These are phyloP conservation scores for Daboia siamensis DNA, from an alignment of 2,113 vertebrate species.

Conservation along the genomic window DNA sequence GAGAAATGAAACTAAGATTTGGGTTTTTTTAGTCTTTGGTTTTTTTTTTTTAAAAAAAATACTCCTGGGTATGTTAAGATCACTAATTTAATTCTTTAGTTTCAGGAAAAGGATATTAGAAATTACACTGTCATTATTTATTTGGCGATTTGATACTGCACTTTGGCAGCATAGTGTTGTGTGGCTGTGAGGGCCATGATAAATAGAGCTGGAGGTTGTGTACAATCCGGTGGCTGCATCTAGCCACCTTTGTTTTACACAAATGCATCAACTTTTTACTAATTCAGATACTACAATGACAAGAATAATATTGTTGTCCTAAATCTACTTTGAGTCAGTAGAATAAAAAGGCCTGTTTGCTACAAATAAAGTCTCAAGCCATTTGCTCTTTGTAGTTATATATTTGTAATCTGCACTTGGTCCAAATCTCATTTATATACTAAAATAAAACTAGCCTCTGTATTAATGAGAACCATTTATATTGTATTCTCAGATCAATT, in stretches of 20 bases:
- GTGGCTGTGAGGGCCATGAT: background rate
- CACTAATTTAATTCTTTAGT: background rate
- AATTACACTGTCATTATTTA: background rate
- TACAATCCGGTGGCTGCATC: background rate
- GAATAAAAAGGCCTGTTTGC: slow-evolving; percentile 39
- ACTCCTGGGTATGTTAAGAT: background rate
- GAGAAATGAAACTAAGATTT: background rate
- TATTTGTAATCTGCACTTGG: slow-evolving; percentile 47
- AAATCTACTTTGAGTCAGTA: slow-evolving; percentile 17
- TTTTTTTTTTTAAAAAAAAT: background rate
- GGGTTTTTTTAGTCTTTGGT: background rate
- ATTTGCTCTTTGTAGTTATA: slow-evolving; percentile 56
- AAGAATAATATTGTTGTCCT: background rate
- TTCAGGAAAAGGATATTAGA: background rate
- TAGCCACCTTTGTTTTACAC: background rate
- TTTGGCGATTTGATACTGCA: background rate
- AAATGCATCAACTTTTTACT: background rate
- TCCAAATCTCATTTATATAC: slow-evolving; percentile 49
- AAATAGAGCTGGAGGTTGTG: background rate
- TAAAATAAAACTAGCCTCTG: slow-evolving; percentile 36
- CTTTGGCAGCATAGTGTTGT: background rate
- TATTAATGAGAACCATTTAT: slow-evolving; percentile 46
- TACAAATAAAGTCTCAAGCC: slow-evolving; percentile 51
- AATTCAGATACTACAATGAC: slow-evolving; percentile 2
- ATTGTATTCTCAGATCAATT: slow-evolving; percentile 42